Percentiles rank a stretch among this genome's conserved stretches.
These are phyloP conservation scores for Halictus quadricinctus DNA, from an alignment of 2,888 invertebrate species.

Conservation along the genomic window DNA sequence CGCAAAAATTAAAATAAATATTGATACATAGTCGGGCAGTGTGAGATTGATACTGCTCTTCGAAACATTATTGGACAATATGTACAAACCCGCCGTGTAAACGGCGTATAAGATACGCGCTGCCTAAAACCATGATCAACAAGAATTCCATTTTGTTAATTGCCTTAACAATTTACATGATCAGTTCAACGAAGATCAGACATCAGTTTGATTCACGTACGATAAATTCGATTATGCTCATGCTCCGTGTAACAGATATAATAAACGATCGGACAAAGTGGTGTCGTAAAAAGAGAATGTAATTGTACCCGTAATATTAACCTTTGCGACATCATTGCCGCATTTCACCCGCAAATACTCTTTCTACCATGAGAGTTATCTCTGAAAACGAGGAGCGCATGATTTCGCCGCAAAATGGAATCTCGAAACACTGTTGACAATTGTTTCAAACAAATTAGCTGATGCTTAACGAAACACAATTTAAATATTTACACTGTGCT, in stretches of 20 bases:
- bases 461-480: slow-evolving; percentile 1
- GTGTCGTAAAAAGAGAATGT: slow-evolving; percentile 33
- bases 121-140: slow-evolving; percentile 51
- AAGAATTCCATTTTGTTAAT: slow-evolving; percentile 30
- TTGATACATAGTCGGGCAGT: slow-evolving; percentile 43
- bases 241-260: slow-evolving; percentile 1
- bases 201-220: slow-evolving; percentile 21
- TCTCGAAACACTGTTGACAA: background rate
- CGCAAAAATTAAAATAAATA: slow-evolving; percentile 55
- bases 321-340: slow-evolving; percentile 19
- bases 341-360: slow-evolving; percentile 19
- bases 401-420: slow-evolving; percentile 11
- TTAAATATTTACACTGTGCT: slow-evolving; percentile 1
- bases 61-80: slow-evolving; percentile 61
- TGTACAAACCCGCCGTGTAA: slow-evolving; percentile 47
- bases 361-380: slow-evolving; percentile 15
- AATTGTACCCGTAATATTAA: slow-evolving; percentile 59
- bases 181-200: slow-evolving; percentile 26
- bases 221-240: slow-evolving; percentile 6
- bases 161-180: slow-evolving; percentile 30
- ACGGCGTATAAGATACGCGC: slow-evolving; percentile 8
- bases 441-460: background rate
- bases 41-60: slow-evolving; percentile 51
- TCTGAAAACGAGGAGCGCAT: slow-evolving; percentile 1
- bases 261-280: slow-evolving; percentile 18